Evolutionary conservation across 2,113 vertebrate species (phyloP).

Genomic region (Colistium nudipinnis): DNA sequence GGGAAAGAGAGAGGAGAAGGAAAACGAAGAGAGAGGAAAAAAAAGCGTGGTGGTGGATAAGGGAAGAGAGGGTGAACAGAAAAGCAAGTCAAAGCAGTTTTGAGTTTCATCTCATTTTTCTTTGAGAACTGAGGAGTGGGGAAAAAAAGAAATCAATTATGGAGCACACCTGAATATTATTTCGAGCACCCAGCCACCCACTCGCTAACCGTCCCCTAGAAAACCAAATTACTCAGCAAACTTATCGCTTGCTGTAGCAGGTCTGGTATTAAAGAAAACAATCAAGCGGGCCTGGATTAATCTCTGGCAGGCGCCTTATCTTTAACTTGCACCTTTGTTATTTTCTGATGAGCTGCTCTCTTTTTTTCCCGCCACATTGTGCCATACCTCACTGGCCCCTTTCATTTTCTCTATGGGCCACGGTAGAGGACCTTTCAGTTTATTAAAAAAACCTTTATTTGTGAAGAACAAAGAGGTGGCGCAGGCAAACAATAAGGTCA

Average conservation of each 20-base stretch:
- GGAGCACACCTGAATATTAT: slow-evolving; percentile 99
- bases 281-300: slow-evolving; percentile 99
- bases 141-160: slow-evolving; percentile 98
- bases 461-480: slow-evolving; percentile 98
- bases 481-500: slow-evolving; percentile 99
- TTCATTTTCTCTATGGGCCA: slow-evolving; percentile 98
- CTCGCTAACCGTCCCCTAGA: slow-evolving; percentile 80
- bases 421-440: slow-evolving; percentile 98
- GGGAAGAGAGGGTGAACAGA: slow-evolving; percentile 42
- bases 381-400: slow-evolving; percentile 99
- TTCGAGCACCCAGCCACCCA: slow-evolving; percentile 84
- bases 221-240: slow-evolving; percentile 99
- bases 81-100: slow-evolving; percentile 85
- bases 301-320: slow-evolving; percentile 99
- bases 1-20: slow-evolving; percentile 67
- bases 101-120: slow-evolving; percentile 83
- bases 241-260: slow-evolving; percentile 99
- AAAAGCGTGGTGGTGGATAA: slow-evolving; percentile 35
- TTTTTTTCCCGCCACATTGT: slow-evolving; percentile 91
- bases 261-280: slow-evolving; percentile 99
- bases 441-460: slow-evolving; percentile 99
- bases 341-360: slow-evolving; percentile 99
- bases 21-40: slow-evolving; percentile 40
- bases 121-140: slow-evolving; percentile 84
- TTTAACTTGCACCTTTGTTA: slow-evolving; percentile 99